Percentiles rank a stretch among this genome's conserved stretches.
Evolutionary conservation across 2,113 vertebrate genomes (phyloP).

Genomic region (Phrynosoma platyrhinos): DNA sequence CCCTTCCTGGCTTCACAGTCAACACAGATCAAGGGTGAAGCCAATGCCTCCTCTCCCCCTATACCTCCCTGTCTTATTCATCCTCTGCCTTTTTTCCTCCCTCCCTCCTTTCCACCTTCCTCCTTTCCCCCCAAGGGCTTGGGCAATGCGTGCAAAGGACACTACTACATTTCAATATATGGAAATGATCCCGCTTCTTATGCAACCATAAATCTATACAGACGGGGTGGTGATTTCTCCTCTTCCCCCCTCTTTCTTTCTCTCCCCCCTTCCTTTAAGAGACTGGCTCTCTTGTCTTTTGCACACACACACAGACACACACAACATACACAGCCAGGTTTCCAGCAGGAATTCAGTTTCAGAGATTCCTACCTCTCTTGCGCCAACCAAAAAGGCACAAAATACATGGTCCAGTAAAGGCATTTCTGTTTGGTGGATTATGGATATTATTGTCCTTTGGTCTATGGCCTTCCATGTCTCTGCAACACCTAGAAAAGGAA

Average conservation of each 20-base stretch:
- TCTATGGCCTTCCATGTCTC: too few species aligned
- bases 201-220: constrained; percentile 89
- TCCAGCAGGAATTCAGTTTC: constrained; percentile 71
- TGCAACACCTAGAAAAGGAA: too few species aligned
- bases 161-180: constrained; percentile 86
- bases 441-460: too few species aligned
- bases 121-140: constrained; percentile 77
- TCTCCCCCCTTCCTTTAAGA: background rate
- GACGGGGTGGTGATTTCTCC: constrained; percentile 52
- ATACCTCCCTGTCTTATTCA: constrained; percentile 52
- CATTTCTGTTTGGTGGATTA: too few species aligned
- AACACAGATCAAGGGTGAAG: constrained; percentile 90
- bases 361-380: constrained; percentile 66
- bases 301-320: background rate
- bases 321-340: constrained; percentile 30
- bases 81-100: constrained; percentile 75
- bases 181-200: constrained; percentile 87
- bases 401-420: too few species aligned
- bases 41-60: constrained; percentile 75
- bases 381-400: too few species aligned
- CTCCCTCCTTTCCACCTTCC: constrained; percentile 71
- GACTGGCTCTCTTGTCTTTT: too few species aligned
- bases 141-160: constrained; percentile 80
- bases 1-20: constrained; percentile 80
- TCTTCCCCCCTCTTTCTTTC: background rate